phyloP scores from a whole-genome alignment of 53 echinoderm and acorn worm genomes.

The Zoroaster sp. region DNA sequence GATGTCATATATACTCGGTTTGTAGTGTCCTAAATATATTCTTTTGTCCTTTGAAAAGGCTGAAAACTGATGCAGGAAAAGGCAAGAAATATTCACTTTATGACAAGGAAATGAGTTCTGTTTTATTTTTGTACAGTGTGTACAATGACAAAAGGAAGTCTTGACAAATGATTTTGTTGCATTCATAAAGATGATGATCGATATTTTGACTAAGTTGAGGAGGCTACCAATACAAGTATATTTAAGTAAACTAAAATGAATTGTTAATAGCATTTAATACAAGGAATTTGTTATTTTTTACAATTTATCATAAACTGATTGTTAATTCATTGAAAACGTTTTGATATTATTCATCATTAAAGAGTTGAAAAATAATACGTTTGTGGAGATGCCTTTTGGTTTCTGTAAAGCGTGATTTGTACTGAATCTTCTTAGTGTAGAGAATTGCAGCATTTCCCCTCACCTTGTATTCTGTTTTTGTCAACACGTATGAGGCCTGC shows the following conservation, averaged over 20 bases:
- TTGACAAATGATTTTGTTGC: neutral
- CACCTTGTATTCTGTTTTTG: too few relatives aligned
- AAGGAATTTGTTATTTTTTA: slow-evolving; percentile 58
- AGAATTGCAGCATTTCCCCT: too few relatives aligned
- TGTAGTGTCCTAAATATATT: too few relatives aligned
- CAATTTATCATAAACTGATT: slow-evolving; percentile 51
- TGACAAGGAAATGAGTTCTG: too few relatives aligned
- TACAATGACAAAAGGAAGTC: neutral
- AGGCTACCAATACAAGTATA: slow-evolving; percentile 1
- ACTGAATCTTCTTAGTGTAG: too few relatives aligned
- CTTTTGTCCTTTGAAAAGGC: too few relatives aligned
- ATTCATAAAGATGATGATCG: neutral
- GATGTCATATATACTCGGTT: too few relatives aligned
- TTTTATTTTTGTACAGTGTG: too few relatives aligned
- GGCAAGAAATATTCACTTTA: too few relatives aligned
- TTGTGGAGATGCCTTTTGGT: neutral
- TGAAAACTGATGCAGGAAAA: too few relatives aligned
- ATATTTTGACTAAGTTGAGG: neutral
- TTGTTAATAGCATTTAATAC: slow-evolving; percentile 44
- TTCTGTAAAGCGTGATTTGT: neutral
- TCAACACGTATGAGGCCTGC: too few relatives aligned
- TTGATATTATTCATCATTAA: slow-evolving; percentile 60
- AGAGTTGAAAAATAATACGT: neutral
- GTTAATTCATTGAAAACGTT: slow-evolving; percentile 56
- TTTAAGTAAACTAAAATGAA: slow-evolving; percentile 10